These are phyloP conservation scores for Amazona guildingii DNA, from an alignment of 2,113 vertebrate species.

Conservation along the genomic window DNA sequence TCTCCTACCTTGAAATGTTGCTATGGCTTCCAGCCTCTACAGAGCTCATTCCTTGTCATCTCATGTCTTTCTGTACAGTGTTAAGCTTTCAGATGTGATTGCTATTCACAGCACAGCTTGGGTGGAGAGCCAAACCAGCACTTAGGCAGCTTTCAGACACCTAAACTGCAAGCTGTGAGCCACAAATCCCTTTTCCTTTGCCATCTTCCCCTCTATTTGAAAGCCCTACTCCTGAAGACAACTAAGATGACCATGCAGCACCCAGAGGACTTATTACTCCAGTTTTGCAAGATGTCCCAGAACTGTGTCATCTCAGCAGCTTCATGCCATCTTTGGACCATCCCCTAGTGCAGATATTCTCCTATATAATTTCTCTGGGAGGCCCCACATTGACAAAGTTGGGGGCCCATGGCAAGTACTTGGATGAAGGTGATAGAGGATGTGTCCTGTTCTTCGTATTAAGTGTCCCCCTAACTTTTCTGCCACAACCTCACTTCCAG, in stretches of 20 bases:
- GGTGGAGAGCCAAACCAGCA: constrained; percentile 17
- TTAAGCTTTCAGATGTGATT: background rate
- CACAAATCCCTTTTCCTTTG: background rate
- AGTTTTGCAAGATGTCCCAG: background rate
- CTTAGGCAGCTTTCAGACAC: background rate
- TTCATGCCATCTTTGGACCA: background rate
- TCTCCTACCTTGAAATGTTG: background rate
- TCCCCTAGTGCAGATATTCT: background rate
- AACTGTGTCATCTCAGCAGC: background rate
- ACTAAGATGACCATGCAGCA: background rate
- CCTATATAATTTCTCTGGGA: background rate
- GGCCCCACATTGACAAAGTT: background rate
- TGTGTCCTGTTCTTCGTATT: background rate
- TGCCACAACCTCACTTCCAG: background rate
- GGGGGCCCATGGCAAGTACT: background rate
- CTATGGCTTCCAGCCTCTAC: background rate
- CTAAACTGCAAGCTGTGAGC: background rate
- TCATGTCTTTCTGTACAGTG: background rate
- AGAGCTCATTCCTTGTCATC: background rate
- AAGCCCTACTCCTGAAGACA: background rate
- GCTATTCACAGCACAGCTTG: background rate
- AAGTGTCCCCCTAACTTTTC: background rate
- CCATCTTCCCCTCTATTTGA: background rate
- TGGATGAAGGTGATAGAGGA: background rate
- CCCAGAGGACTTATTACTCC: background rate